A percentile compares a stretch with the other conserved stretches of the same genome.
These are phyloP conservation scores for Channa argus DNA, from an alignment of 2,113 vertebrate genomes.

Conservation along the genomic window DNA sequence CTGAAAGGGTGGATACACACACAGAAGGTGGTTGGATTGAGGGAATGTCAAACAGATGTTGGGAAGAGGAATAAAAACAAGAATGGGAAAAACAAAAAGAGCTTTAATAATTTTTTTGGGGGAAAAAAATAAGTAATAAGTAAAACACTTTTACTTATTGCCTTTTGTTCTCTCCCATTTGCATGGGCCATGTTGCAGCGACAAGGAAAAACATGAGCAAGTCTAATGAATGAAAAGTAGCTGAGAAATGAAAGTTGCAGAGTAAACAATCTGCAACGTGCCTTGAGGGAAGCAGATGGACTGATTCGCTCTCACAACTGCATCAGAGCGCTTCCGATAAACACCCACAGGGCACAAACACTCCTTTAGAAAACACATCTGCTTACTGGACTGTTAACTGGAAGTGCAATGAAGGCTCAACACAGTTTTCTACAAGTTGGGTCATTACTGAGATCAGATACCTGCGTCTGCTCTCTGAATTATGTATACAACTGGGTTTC, in stretches of 20 bases:
- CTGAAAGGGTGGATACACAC: constrained; percentile 6
- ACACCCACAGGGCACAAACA: constrained; percentile 54
- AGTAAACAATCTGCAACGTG: constrained; percentile 57
- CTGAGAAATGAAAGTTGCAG: constrained; percentile 41
- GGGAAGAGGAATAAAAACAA: not conserved
- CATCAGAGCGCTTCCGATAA: constrained; percentile 51
- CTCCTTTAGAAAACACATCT: constrained; percentile 59
- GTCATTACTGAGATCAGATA: constrained; percentile 23
- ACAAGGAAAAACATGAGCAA: not conserved
- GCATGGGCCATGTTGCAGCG: not conserved
- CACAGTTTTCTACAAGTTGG: constrained; percentile 8
- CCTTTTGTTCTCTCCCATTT: constrained; percentile 26
- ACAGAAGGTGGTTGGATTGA: not conserved
- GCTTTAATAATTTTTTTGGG: not conserved
- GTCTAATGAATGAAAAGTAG: constrained; percentile 44
- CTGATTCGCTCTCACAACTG: constrained; percentile 41
- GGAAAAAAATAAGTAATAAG: not conserved
- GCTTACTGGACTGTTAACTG: constrained; percentile 58
- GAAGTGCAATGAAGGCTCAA: constrained; percentile 1
- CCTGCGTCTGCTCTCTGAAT: constrained; percentile 2
- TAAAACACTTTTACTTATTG: not conserved
- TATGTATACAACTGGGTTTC: not conserved
- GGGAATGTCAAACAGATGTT: not conserved
- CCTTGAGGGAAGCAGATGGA: constrained; percentile 61
- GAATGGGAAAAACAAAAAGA: not conserved